Percentiles rank a stretch among this genome's conserved stretches.
phyloP scores from a whole-genome alignment of 1,140 invertebrate genomes.

The Drosophila tsacasi region DNA sequence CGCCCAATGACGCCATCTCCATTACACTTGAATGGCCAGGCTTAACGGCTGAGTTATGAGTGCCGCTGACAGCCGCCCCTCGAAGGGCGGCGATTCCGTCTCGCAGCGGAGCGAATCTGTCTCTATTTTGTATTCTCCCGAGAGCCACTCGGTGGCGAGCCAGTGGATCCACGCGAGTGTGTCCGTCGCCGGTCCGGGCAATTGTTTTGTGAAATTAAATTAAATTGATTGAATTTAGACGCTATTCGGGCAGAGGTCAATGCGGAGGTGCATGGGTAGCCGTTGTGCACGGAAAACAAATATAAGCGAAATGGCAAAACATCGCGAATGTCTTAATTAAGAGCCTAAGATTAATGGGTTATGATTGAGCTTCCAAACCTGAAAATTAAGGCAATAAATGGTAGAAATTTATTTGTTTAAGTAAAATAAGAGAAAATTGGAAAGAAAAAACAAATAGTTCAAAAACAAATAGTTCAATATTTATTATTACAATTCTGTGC shows the following conservation, averaged over 20 bases:
- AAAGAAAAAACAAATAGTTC: no score
- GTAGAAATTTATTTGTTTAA: not conserved
- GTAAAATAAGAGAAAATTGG: not conserved
- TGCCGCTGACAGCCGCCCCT: slow-evolving; percentile 22
- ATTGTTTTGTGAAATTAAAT: slow-evolving; percentile 82
- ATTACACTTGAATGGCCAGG: slow-evolving; percentile 43
- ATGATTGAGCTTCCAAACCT: not conserved
- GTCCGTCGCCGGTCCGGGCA: slow-evolving; percentile 36
- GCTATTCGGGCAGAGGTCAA: slow-evolving; percentile 68
- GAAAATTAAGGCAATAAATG: not conserved
- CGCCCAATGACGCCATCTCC: slow-evolving; percentile 40
- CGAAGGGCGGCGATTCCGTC: slow-evolving; percentile 17
- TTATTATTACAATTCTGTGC: not conserved
- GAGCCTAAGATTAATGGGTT: not conserved
- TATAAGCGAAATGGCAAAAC: not conserved
- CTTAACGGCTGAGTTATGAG: slow-evolving; percentile 29
- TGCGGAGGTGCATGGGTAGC: slow-evolving; percentile 39
- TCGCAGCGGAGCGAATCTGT: not conserved
- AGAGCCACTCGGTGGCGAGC: slow-evolving; percentile 11
- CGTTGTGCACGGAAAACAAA: slow-evolving; percentile 20
- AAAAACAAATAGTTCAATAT: not conserved
- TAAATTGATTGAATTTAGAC: slow-evolving; percentile 80
- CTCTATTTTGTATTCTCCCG: slow-evolving; percentile 1
- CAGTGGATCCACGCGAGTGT: slow-evolving; percentile 11
- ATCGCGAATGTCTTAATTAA: slow-evolving; percentile 2